phyloP scores from a whole-genome alignment of 30 jellyfish, hydroid and myxozoan genomes.

The Aurelia aurita region DNA sequence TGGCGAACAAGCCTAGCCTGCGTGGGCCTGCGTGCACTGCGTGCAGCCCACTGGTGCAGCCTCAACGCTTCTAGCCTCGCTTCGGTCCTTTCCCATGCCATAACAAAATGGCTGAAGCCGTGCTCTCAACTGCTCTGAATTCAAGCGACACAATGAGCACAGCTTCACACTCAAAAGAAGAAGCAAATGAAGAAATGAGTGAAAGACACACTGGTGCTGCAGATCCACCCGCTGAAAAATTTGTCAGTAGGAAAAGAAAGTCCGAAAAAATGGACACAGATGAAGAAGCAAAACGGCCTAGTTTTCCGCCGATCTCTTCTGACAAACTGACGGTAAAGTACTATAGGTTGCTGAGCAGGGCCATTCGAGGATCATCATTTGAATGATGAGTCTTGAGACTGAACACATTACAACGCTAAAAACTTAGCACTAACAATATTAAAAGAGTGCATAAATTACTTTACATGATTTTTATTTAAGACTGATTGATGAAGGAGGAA shows the following conservation, averaged over 20 bases:
- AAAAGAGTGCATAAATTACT: too few relatives aligned
- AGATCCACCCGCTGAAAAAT: slow-evolving; percentile 71
- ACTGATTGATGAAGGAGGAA: too few relatives aligned
- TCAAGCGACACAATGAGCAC: slow-evolving; percentile 1
- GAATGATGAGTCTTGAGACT: too few relatives aligned
- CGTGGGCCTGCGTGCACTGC: neutral
- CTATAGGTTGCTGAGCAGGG: neutral
- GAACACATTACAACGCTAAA: too few relatives aligned
- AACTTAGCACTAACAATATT: too few relatives aligned
- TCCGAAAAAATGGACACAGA: slow-evolving; percentile 89
- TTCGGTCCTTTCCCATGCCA: slow-evolving; percentile 44
- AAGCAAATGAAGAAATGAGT: neutral
- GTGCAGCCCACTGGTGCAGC: neutral
- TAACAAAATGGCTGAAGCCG: slow-evolving; percentile 65
- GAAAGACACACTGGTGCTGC: slow-evolving; percentile 92
- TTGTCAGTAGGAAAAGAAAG: slow-evolving; percentile 72
- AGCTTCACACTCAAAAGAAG: neutral
- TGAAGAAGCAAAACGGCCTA: slow-evolving; percentile 82
- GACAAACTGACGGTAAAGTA: slow-evolving; percentile 61
- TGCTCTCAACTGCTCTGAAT: neutral
- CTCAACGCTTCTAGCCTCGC: too few relatives aligned
- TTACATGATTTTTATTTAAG: too few relatives aligned
- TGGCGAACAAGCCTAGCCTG: neutral
- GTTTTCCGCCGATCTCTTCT: slow-evolving; percentile 90
- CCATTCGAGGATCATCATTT: too few relatives aligned